phyloP scores from a whole-genome alignment of 2,113 vertebrate genomes.

The Anhinga rufa region DNA sequence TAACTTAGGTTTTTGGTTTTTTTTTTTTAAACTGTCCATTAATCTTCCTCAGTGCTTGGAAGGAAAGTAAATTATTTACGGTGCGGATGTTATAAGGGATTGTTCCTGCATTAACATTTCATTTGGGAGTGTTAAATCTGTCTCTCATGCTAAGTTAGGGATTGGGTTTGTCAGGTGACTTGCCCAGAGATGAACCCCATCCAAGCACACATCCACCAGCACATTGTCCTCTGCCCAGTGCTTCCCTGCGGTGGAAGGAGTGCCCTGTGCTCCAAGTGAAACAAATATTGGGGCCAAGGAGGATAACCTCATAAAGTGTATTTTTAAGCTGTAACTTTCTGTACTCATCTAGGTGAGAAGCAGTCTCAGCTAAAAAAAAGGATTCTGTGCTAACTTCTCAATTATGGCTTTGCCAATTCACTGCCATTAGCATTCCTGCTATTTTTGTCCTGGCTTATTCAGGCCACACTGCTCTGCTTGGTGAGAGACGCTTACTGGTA shows the following conservation, averaged over 20 bases:
- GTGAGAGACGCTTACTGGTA: not conserved
- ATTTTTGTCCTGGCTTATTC: not conserved
- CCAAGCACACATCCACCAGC: not conserved
- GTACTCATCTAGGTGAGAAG: not conserved
- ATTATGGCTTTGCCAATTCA: not conserved
- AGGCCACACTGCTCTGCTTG: not conserved
- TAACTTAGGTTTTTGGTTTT: not conserved
- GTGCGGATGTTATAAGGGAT: conserved; percentile 58
- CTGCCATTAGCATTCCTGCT: not conserved
- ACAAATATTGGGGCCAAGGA: not conserved
- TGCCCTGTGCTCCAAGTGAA: not conserved
- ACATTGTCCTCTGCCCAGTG: not conserved
- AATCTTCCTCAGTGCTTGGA: conserved; percentile 61
- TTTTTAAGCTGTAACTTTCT: not conserved
- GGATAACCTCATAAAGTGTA: not conserved
- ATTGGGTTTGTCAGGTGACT: conserved; percentile 16
- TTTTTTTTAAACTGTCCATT: conserved; percentile 49
- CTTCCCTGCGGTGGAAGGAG: not conserved
- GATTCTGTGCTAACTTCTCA: not conserved
- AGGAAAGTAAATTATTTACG: conserved; percentile 78
- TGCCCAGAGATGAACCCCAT: conserved; percentile 15
- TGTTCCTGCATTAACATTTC: conserved; percentile 68
- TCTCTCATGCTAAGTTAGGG: not conserved
- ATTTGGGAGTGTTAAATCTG: conserved; percentile 61
- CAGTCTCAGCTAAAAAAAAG: not conserved